These are phyloP conservation scores for Catamblyrhynchus diadema DNA, from an alignment of 2,797 vertebrate genomes.

Conservation along the genomic window DNA sequence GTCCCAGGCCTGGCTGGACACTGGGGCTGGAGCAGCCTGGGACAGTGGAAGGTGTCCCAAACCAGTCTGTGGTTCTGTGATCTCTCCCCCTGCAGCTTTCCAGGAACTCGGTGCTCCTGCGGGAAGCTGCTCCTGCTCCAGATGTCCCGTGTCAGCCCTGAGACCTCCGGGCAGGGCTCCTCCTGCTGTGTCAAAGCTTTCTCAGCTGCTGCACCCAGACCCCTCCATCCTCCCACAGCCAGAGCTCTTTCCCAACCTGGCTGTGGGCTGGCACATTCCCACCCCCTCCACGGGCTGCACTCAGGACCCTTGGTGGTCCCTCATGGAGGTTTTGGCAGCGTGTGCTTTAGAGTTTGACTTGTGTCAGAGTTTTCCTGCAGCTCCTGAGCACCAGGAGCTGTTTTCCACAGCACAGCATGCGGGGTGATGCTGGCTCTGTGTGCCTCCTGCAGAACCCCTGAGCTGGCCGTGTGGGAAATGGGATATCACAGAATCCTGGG, in stretches of 20 bases:
- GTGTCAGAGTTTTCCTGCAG: background rate
- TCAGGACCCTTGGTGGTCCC: background rate
- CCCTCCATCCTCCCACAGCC: background rate
- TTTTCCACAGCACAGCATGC: background rate
- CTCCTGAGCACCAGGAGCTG: fast-evolving
- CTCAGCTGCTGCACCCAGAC: conserved; percentile 36
- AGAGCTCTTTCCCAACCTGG: background rate
- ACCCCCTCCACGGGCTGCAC: fast-evolving
- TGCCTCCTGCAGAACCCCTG: background rate
- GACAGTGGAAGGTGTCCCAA: background rate
- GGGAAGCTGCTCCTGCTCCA: background rate
- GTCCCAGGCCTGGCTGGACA: fast-evolving
- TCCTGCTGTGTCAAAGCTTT: conserved; percentile 43
- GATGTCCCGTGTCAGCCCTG: conserved; percentile 28
- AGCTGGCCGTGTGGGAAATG: background rate
- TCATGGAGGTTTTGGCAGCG: fast-evolving
- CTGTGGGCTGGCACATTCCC: background rate
- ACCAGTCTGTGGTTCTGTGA: background rate
- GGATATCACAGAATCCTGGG: fast-evolving
- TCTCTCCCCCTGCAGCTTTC: background rate
- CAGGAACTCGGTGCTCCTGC: background rate
- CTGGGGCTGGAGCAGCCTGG: background rate
- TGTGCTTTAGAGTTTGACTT: background rate
- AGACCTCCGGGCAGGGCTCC: background rate
- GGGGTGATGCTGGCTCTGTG: fast-evolving